Evolutionary conservation across 1,140 invertebrate species (phyloP), one percentile per base, ranked within the genome.

Genomic region (Drosophila bifasciata): DNA sequence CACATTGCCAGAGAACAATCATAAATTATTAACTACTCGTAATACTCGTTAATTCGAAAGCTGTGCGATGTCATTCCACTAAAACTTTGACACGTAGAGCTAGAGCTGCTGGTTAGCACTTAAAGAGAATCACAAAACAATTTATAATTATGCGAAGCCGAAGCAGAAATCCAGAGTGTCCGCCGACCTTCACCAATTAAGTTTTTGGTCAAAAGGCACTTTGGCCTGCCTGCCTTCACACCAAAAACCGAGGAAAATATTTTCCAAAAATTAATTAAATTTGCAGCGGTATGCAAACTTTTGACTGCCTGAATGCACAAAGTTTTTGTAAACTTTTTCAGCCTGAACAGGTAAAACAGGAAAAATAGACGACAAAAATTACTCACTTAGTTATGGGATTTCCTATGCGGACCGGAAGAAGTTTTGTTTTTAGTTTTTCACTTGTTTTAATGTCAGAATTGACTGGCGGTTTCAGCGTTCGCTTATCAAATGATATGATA

Each of bases 311-410:
- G 17, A 46, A 46, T 19, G 44, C 11, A 21, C 44, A 21, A 46
- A 19, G 11, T 11, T 46, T 36, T 5, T n/a, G 6, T 11, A 15
- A 67, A 66, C 17, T 19, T 44, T 44, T 45, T 25, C 13, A 0
- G 1, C 1, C 1, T 25, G 36, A 36, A 53, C 40, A 67, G 64
- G 48, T 36, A 39, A 59, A n/a, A n/a, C n/a, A n/a, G 19, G 8
- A 17, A 36, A 46, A 51, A 39, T 15, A 48, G 21, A 25, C 9
- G 44, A 17, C 3, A 15, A 45, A 52, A 19, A 11, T 19, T 74
- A 74, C 60, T 74, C 52, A 74, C 70, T 52, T 48, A 58, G 36
- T 25, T 60, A n/a, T 21, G 19, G 0, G 3, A 32, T 46, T 52
- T 46, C n/a, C 21, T 2, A 8, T 46, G 16, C 0, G 16, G 13